Evolutionary conservation across 2,797 vertebrate species (phyloP), one percentile per base, ranked within the genome.

Genomic region (Benthosema pterotum): DNA sequence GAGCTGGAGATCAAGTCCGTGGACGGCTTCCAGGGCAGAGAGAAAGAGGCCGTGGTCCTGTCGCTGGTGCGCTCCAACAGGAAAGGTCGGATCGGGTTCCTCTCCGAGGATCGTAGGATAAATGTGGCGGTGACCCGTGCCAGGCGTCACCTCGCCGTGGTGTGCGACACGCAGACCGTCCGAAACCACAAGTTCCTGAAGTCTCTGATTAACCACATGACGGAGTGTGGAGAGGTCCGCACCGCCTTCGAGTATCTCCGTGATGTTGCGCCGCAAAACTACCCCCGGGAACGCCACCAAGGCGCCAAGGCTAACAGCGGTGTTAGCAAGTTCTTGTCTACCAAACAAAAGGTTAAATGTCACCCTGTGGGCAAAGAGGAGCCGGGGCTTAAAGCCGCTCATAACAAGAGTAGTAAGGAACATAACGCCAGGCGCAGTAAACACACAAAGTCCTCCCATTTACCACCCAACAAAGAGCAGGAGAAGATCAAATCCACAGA

Each of bases 101-200:
- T 99, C 0, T 92, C 95, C 0, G 98, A 99, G 82, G 96, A 98
- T 80, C 89, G 95, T 57, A 92, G 97, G 47, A 92, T 99, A 68
- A 99, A 99, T 0, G 98, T 99, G 3, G 98, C 97, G 0, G 82
- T 99, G n/a, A 99, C 97, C 0, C 96, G 98, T 0, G 97, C 97
- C 0, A 93, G 97, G 54, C 94, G 98, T 42, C 98, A 99, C 1
- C 93, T 98, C 14, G 87, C 94, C 0, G 22, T 98, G 0, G 65
- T 98, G 71, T 99, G 97, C 0, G 97, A 99, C 78, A 93, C 92
- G 0, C 94, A 79, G 52, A 99, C 97, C 0, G 91, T 95, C 25
- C 65, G 85, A 80, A 93, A 42, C 82, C 95, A 94, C 0, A 50
- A 80, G 57, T 99, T 98, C 65, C 86, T 99, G 32, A 93, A 88